phyloP scores from a whole-genome alignment of 2,888 invertebrate genomes.

The Brachypterus glaber region DNA sequence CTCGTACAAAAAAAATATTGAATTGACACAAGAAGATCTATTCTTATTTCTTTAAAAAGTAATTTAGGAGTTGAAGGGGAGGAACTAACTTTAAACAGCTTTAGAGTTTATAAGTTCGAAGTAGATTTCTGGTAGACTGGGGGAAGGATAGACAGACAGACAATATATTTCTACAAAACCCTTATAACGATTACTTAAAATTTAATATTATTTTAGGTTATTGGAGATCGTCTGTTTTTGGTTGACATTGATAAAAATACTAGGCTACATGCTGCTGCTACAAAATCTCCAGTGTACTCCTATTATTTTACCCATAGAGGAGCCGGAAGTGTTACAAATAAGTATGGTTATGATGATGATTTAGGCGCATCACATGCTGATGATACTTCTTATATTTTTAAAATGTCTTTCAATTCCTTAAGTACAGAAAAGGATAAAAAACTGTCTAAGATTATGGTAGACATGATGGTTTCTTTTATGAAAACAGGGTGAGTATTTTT shows the following conservation, averaged over 20 bases:
- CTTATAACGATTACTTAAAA: too few species aligned
- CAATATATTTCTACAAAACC: too few species aligned
- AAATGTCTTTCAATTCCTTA: slow-evolving; percentile 33
- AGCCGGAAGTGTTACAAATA: slow-evolving; percentile 48
- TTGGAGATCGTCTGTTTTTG: slow-evolving; percentile 56
- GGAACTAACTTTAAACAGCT: too few species aligned
- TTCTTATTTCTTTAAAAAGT: too few species aligned
- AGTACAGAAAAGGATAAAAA: slow-evolving; percentile 41
- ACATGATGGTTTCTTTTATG: slow-evolving; percentile 49
- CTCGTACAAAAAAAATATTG: too few species aligned
- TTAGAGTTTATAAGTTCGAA: too few species aligned
- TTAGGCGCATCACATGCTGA: slow-evolving; percentile 58
- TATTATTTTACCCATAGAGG: slow-evolving; percentile 57
- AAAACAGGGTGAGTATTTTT: slow-evolving; percentile 46
- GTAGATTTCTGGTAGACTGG: too few species aligned
- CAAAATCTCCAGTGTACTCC: slow-evolving; percentile 51
- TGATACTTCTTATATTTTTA: slow-evolving; percentile 48
- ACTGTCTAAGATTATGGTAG: slow-evolving; percentile 46
- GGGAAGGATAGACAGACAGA: too few species aligned
- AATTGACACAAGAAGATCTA: too few species aligned
- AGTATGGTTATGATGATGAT: too few species aligned
- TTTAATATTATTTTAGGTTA: slow-evolving; percentile 32
- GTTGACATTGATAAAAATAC: slow-evolving; percentile 52
- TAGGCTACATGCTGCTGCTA: slow-evolving; percentile 47
- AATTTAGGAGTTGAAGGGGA: too few species aligned